Base-by-base conservation (phyloP, 2,113 vertebrate genomes). In the Physeter macrocephalus region DNA sequence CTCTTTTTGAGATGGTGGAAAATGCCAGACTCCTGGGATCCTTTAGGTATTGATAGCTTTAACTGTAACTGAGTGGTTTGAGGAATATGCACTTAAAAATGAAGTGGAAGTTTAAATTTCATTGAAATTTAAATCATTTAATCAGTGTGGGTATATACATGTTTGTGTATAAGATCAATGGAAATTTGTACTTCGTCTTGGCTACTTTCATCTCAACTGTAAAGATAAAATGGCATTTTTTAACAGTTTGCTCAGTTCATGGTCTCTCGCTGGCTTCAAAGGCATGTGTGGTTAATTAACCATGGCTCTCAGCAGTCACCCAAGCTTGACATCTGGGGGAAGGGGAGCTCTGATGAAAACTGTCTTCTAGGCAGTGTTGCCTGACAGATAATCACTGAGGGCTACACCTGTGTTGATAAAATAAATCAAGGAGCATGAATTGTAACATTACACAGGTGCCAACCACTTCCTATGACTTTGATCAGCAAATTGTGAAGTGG, bases 381-480 rank as follows among this genome's bases (percentile, higher is more conserved):
- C 72, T 95, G 89, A 57, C 62, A 95, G 71, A 95, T 96, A 88
- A 95, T 96, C 87, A 96, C 31, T 34, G 74, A 93, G 34, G 74
- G 84, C 66, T 91, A 97, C 75, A 93, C 92, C 92, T 97, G 84
- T 92, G 75, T 92, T 93, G 80, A 97, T 95, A 80, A 95, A 98
- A 67, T 92, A 97, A 96, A 86, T 97, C 87, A 94, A 88, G 41
- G 41, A 95, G 17, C 54, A 90, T 92, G 39, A 91, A 64, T 80
- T 88, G 20, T 69, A 94, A 81, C 39, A 75, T n/a, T 49, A 25
- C 59, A 72, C 87, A 96, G 94, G 62, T 97, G 90, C 46, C n/a
- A 96, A 59, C 54, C 21, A 77, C 75, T 93, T 97, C 52, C 72
- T 61, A 39, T 86, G 59, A 74, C 80, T 95, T 81, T 90, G 95